Evolutionary conservation across 2,888 invertebrate species (phyloP), one percentile per base, ranked within the genome.

Genomic region (Dorcus hopei): DNA sequence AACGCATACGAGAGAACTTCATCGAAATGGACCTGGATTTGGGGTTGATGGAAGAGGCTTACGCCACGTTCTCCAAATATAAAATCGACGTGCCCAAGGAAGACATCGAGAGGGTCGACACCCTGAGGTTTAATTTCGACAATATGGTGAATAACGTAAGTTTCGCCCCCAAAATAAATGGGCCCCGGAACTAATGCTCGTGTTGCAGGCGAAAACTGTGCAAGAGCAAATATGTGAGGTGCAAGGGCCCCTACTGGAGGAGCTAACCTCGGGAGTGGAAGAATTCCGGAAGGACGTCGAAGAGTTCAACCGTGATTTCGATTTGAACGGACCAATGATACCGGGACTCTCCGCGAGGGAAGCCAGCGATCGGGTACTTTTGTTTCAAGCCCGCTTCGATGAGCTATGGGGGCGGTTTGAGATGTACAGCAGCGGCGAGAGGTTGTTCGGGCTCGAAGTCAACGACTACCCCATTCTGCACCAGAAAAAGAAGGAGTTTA

Each of bases 381-480:
- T 88, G 64, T 92, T 90, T 72, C 90, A 92, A 80, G 85, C 86
- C 65, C 84, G 87, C 62, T 93, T 94, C 71, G 93, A 95, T 72
- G 91, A 92, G 49, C 78, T 95, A 9, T 91, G 89, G 88, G 82
- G 89, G 51, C 85, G 88, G 71, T 92, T 86, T 70, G 88, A 90
- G 76, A 92, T 91, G 80, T 93, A 90, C 75, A 86, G 88, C 43
- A 91, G 85, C 67, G 94, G 93, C 38, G 94, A 95, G 79, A 87
- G 85, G 65, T 77, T 95, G 49, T 95, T 95, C 73, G 94, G 94
- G 0, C 82, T 95, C 72, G 87, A 89, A 65, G 85, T 90, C 5
- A 88, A 91, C 14, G 91, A 93, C 58, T 95, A 94, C 78, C 94
- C 94, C 0, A 82, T 87, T 58, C 76, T 95, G 51, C 85, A 88